Base-by-base conservation (phyloP, 2,113 vertebrate genomes). In the Bubo scandiacus region DNA sequence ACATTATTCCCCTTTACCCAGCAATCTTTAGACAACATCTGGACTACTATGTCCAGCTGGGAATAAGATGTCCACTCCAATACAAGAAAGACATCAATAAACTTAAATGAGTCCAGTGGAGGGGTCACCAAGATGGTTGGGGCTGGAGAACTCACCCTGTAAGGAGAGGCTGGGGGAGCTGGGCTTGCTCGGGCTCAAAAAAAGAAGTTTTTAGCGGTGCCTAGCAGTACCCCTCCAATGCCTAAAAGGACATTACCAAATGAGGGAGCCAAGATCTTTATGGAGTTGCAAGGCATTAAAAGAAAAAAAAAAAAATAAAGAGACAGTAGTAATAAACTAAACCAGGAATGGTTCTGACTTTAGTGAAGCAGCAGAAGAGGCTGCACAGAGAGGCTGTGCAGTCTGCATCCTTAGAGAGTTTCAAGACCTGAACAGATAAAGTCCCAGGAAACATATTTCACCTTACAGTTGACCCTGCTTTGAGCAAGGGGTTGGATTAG, bases 61-160 rank as follows among this genome's bases (percentile, higher is more conserved):
- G 36, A 87, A 65, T 71, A 62, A 34, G 20, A 49, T 27, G 19
- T 43, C 23, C 22, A 25, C 18, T 42, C 8, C 45, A 57, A 30
- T 26, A 81, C 11, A 66, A 66, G 52, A 73, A 68, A 63, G 29
- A 47, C 4, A 77, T 40, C 8, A 47, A n/a, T 10, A 87, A 88
- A 85, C 59, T 29, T 32, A 20, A 59, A 3, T 25, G 22, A 55
- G 26, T 61, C 3, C 3, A 52, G 9, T 30, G 34, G 23, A 30
- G 23, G 23, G 11, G 34, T 57, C 58, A n/a, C 12, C 26, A 68
- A 57, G 32, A 38, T 38, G 20, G 9, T 4, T 43, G 32, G 22
- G 6, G 11, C 5, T 83, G 49, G 9, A 75, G 47, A 81, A 68
- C 1, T 1, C 2, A 6, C 23, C 18, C 8, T 45, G 1, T 51